Evolutionary conservation across 2,888 invertebrate genomes (phyloP), one percentile per base, ranked within the genome.

Genomic region (Polylopha cassiicola): DNA sequence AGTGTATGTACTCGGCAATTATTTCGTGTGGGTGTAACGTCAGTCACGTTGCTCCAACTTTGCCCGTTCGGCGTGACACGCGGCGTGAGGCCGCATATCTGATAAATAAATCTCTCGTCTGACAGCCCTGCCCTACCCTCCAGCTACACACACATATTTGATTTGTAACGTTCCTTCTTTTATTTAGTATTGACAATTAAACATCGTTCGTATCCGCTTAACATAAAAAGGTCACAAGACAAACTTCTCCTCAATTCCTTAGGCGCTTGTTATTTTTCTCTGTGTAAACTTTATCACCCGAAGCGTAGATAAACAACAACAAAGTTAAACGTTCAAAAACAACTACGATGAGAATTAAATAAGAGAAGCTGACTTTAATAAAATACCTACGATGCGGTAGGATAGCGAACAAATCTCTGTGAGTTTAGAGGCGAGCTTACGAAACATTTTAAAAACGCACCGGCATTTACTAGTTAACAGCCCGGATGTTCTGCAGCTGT

Each of bases 401-500:
- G n/a, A n/a, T n/a, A 36, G 26, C 11, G 14, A n/a, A n/a, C n/a
- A n/a, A n/a, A 15, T 15, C 24, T 8, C 17, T 20, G 20, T 16
- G 36, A 36, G 16, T 41, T 36, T 20, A 9, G 20, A 36, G 8
- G 10, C 4, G 11, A 16, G 9, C 21, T 51, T 32, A 45, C 33
- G 47, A 52, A 51, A 60, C 55, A 58, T 56, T 54, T 62, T 39
- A 50, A 44, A 38, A 34, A 37, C 29, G 36, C 37, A 28, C 14
- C 32, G 22, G 43, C 23, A 16, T 28, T 28, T 21, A 23, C 47
- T 47, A 46, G 51, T 51, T 56, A 50, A 48, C 46, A 56, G 59
- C 53, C 73, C 76, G 76, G 76, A 77, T 75, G 71, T 56, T 50
- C 44, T 57, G 72, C 78, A 79, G 77, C 77, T 79, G 79, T 71